Base-by-base conservation (phyloP, 2,113 vertebrate genomes). In the Nyctereutes procyonoides region DNA sequence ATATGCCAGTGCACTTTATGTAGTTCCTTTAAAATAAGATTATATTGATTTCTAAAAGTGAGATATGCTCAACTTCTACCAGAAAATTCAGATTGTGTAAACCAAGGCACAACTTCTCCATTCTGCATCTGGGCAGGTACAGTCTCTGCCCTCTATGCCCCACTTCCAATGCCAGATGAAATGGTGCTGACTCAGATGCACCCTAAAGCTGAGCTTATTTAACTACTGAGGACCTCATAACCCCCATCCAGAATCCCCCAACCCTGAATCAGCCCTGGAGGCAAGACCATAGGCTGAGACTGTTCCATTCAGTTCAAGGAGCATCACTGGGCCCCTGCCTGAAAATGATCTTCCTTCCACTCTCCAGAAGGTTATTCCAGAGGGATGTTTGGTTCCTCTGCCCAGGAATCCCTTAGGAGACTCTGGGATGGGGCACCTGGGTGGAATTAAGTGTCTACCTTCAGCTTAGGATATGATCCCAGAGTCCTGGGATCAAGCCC, bases 91-190 rank as follows among this genome's bases (percentile, higher is more conserved):
- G 55, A 56, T 7, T 30, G 6, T 55, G 20, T 71, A 55, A 95
- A 87, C 35, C 4, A 13, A 82, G 16, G 24, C 28, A n/a, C 1
- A 6, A 35, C 22, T 67, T 81, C 43, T 62, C 15, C 30, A n/a
- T 73, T 76, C 80, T 28, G 28, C 80, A 35, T 87, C 43, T 38
- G n/a, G 26, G 32, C 30, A 9, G 0, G 35, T 38, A 12, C 85
- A 43, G 16, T n/a, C n/a, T 13, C n/a, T 22, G 16, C 7, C 43
- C 32, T 9, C 0, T 35, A 11, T 5, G 14, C 76, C 30, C 8
- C 55, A 56, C 3, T 7, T 20, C 62, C 58, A 80, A 12, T 0
- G 1, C 55, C 56, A 74, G 55, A 53, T 10, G 77, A 53, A 38
- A 19, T 58, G 9, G 5, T 48, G 60, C 55, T 19, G 20, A 51